Base-by-base conservation (phyloP, 2,113 vertebrate genomes). In the Tretioscincus oriximinensis region DNA sequence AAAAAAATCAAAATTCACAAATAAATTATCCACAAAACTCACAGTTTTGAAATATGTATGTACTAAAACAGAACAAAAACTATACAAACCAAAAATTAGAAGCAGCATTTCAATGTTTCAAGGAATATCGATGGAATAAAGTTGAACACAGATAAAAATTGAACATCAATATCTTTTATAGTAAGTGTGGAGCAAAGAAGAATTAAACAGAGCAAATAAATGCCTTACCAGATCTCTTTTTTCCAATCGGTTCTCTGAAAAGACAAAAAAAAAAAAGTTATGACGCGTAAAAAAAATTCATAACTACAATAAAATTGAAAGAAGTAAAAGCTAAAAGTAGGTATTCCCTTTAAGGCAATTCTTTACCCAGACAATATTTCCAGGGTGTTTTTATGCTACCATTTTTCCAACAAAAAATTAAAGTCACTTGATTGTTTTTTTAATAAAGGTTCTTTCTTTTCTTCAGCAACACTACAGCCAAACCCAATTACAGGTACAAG, bases 151-250 rank as follows among this genome's bases (percentile, higher is more conserved):
- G 35, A 51, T 51, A 8, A 14, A 51, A 51, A 51, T 51, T 14
- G 12, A 14, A 14, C 12, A 11, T 51, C 49, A 41, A 41, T 41
- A 41, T 51, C 9, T 14, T 51, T 51, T 51, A 51, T 51, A 2
- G 12, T 51, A 51, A 51, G 8, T 51, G 49, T 51, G 12, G 49
- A 51, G 49, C 49, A 51, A 51, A 51, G 12, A 9, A 51, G 49
- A 29, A 22, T 26, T 51, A 41, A 49, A 74, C 71, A 29, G 64
- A 4, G 77, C 85, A 2, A 41, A 41, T 8, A 73, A 66, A 45
- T 20, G 83, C 64, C 96, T 97, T 96, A 99, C 98, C 98, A 81
- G 97, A 91, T 90, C 96, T 98, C 96, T 98, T 99, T 94, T 97
- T 99, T 81, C 97, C 97, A 76, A 96, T 93, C 71, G 96, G 97